Conservation (phyloP, 2,113 vertebrate genomes). For the Eurystomus gularis region DNA sequence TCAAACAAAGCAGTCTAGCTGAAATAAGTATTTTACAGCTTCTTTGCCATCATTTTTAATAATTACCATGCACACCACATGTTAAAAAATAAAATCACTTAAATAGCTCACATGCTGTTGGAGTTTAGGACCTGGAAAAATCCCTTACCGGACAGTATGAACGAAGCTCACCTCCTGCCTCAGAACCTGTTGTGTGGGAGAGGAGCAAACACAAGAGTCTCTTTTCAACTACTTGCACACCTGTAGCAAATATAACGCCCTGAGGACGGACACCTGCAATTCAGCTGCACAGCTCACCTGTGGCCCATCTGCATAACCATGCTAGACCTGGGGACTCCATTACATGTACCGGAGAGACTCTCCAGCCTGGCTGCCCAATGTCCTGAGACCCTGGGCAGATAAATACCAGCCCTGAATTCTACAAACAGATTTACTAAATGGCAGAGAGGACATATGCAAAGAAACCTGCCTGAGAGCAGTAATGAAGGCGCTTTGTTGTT, state of each 20-base stretch:
- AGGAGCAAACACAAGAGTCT: rapidly evolving
- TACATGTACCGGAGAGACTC: rapidly evolving
- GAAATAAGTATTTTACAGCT: background rate
- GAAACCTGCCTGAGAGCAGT: background rate
- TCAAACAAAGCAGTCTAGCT: background rate
- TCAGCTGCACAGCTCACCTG: background rate
- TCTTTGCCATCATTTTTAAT: background rate
- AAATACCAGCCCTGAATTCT: background rate
- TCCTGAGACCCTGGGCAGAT: rapidly evolving
- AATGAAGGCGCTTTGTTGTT: rapidly evolving
- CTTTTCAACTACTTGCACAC: background rate
- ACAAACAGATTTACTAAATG: rapidly evolving
- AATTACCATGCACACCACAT: rapidly evolving
- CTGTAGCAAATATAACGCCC: background rate
- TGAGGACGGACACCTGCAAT: background rate
- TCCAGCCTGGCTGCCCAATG: rapidly evolving
- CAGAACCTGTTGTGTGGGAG: rapidly evolving
- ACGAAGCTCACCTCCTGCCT: rapidly evolving
- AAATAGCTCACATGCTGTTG: rapidly evolving
- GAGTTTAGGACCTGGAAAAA: rapidly evolving
- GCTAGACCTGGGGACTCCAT: background rate
- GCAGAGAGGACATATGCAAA: rapidly evolving
- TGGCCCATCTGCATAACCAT: no score
- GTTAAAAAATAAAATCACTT: background rate
- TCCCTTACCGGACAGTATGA: rapidly evolving